These are phyloP conservation scores for Squalus acanthias DNA, from an alignment of 2,797 vertebrate genomes.

Conservation along the genomic window DNA sequence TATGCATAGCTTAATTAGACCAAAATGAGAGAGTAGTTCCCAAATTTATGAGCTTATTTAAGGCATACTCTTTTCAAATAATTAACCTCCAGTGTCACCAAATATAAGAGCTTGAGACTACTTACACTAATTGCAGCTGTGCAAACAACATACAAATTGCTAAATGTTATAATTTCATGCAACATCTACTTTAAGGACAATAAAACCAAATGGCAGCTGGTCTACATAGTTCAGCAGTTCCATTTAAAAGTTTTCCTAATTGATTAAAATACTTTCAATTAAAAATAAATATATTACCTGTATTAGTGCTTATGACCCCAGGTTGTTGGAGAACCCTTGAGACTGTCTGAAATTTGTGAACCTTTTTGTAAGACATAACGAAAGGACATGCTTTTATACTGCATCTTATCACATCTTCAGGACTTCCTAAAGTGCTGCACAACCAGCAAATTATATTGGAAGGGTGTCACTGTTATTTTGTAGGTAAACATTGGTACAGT, in stretches of 20 bases:
- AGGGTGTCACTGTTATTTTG: not conserved
- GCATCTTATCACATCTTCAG: not conserved
- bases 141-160: not conserved
- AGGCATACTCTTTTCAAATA: not conserved
- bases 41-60: constrained; percentile 6
- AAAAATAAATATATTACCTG: not conserved
- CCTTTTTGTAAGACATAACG: not conserved
- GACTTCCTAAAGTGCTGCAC: not conserved
- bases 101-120: not conserved
- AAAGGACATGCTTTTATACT: not conserved
- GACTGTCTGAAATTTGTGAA: no score
- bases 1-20: constrained; percentile 4
- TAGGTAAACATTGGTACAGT: not conserved
- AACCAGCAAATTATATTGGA: not conserved
- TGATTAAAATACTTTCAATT: not conserved
- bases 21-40: not conserved
- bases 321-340: not conserved
- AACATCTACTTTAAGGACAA: not conserved
- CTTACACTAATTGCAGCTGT: not conserved
- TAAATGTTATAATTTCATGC: not conserved
- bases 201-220: not conserved
- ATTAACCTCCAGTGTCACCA: not conserved
- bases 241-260: not conserved
- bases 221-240: not conserved
- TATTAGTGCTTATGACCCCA: not conserved